A percentile compares a stretch with the other conserved stretches of the same genome.
Conservation (phyloP, 2,888 invertebrate species). For the Leptopilina drosophilae region DNA sequence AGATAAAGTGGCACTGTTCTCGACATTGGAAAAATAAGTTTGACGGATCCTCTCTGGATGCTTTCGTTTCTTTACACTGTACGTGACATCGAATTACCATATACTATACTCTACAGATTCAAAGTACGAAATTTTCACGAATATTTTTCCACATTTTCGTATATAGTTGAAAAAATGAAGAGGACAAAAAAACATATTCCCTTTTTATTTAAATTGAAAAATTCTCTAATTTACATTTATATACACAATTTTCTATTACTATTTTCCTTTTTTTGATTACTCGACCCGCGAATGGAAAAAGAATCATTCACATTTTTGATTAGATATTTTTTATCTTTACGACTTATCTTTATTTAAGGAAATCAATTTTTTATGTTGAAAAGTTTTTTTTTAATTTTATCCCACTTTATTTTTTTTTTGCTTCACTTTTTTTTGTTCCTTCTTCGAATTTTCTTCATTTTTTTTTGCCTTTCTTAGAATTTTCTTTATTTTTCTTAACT, state of each 20-base stretch:
- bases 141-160: not conserved
- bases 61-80: not conserved
- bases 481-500: too few relatives aligned
- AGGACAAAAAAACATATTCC: not conserved
- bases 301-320: too few relatives aligned
- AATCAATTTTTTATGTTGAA: not conserved
- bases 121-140: not conserved
- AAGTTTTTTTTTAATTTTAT: not conserved
- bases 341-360: not conserved
- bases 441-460: too few relatives aligned
- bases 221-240: not conserved
- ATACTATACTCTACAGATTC: not conserved
- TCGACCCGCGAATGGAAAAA: too few relatives aligned
- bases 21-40: slow-evolving; percentile 17
- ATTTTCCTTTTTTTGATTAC: not conserved
- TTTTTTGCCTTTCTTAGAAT: too few relatives aligned
- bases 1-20: slow-evolving; percentile 21
- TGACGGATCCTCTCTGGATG: slow-evolving; percentile 4
- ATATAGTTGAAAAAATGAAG: too few relatives aligned
- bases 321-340: too few relatives aligned
- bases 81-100: slow-evolving; percentile 22
- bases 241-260: slow-evolving; percentile 1
- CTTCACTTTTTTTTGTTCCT: too few relatives aligned
- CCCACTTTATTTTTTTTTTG: too few relatives aligned
- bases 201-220: not conserved